phyloP scores from a whole-genome alignment of 2,888 invertebrate species.

The Phlogophora meticulosa region DNA sequence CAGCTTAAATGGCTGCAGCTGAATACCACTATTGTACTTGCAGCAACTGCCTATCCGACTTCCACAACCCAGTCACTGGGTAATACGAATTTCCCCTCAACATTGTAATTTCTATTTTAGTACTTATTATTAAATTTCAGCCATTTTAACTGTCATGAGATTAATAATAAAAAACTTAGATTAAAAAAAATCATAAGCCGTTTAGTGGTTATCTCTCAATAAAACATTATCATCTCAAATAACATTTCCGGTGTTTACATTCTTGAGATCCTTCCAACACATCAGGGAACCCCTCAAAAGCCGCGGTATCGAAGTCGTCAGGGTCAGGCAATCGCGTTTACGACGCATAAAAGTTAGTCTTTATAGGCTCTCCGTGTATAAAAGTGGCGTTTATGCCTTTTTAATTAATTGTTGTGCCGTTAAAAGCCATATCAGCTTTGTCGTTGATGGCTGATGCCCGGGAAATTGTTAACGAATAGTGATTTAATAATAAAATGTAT shows the following conservation, averaged over 20 bases:
- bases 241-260: slow-evolving; percentile 72
- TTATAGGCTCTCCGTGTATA: slow-evolving; percentile 90
- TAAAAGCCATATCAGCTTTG: slow-evolving; percentile 89
- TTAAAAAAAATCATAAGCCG: background rate
- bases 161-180: background rate
- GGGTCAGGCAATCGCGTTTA: slow-evolving; percentile 90
- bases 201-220: slow-evolving; percentile 3
- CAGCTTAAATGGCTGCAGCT: no score
- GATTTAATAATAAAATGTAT: slow-evolving; percentile 88
- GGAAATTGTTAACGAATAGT: slow-evolving; percentile 87
- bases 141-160: slow-evolving; percentile 17
- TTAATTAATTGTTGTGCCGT: slow-evolving; percentile 90
- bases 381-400: slow-evolving; percentile 90
- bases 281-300: slow-evolving; percentile 71
- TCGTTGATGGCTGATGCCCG: slow-evolving; percentile 84
- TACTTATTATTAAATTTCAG: background rate
- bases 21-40: no score
- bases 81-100: no score
- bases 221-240: slow-evolving; percentile 36
- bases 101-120: background rate
- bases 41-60: no score
- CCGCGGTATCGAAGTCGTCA: slow-evolving; percentile 82
- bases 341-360: slow-evolving; percentile 91
- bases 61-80: no score
- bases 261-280: slow-evolving; percentile 73